Evolutionary conservation across 2,888 invertebrate species (phyloP), one percentile per base, ranked within the genome.

Genomic region (Eledona agricola): DNA sequence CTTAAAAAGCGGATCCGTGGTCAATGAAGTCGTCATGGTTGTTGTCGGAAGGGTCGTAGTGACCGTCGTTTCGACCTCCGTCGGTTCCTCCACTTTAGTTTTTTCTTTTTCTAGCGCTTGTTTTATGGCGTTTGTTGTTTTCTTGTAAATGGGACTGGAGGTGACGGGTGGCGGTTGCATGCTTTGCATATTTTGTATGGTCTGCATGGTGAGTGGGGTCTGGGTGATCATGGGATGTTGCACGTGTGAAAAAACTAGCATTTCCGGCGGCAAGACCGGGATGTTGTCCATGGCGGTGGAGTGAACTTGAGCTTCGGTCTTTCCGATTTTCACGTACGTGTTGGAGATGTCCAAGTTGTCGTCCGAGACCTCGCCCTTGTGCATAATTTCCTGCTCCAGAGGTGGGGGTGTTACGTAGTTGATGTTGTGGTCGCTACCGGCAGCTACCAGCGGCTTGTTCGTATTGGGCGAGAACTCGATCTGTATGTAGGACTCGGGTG

Each of bases 1-100:
- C 28, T 82, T 81, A 69, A 85, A 84, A 6, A 84, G 72, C 0
- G 83, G 79, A 69, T 86, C 84, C 0, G 83, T 82, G 10, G 83
- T 82, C 51, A 83, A 73, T 56, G 82, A 80, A 6, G 78, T 78
- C 28, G 45, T 34, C 1, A 25, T 16, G 1, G 45, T 43, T 1
- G 43, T 45, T 7, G 45, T 35, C 1, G 49, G 20, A 1, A 38
- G 2, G 1, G 38, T 49, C 2, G 40, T 52, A 3, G 37, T 40
- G 9, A 34, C 80, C 58, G 76, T 77, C 2, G 53, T 52, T 29
- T 60, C 58, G 2, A 53, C 37, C n/a, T n/a, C n/a, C 11, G 57
- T 57, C 5, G 23, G 9, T 15, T 43, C 47, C 10, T 51, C 55
- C 5, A 57, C 40, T 25, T 38, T 40, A 1, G 49, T 6, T 49